A percentile compares a stretch with the other conserved stretches of the same genome.
Conservation (phyloP, 2,113 vertebrate genomes). For the Morone saxatilis region DNA sequence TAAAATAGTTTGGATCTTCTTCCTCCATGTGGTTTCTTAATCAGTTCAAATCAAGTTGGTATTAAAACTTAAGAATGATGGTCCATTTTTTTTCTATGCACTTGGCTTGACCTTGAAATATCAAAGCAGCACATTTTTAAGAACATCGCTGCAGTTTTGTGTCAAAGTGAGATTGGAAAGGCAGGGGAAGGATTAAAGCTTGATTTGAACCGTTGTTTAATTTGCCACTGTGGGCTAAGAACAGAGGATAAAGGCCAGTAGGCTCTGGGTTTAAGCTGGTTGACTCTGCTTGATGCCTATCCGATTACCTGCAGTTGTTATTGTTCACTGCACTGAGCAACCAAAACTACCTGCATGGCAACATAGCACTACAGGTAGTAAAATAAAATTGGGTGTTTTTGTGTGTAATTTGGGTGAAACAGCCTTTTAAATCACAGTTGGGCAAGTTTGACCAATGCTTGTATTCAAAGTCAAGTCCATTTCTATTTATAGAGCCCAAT, state of each 20-base stretch:
- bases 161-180: slow-evolving; percentile 46
- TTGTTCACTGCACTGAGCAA: no score
- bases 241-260: slow-evolving; percentile 22
- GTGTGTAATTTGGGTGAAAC: slow-evolving; percentile 3
- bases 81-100: background rate
- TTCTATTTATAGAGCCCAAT: background rate
- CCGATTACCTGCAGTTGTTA: background rate
- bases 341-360: background rate
- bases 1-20: background rate
- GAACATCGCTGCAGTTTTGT: slow-evolving; percentile 15
- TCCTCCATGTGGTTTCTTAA: slow-evolving; percentile 10
- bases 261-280: slow-evolving; percentile 14
- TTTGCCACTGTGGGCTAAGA: slow-evolving; percentile 30
- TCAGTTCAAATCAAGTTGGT: slow-evolving; percentile 9
- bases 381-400: background rate
- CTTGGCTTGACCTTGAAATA: slow-evolving; percentile 7
- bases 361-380: background rate
- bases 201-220: slow-evolving; percentile 39
- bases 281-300: background rate
- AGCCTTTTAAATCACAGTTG: background rate
- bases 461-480: background rate
- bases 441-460: background rate
- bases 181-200: slow-evolving; percentile 49
- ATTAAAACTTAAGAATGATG: background rate
- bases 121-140: background rate